Evolutionary conservation across 2,888 invertebrate genomes (phyloP), one percentile per base, ranked within the genome.

Genomic region (Nephrotoma guestfalica): DNA sequence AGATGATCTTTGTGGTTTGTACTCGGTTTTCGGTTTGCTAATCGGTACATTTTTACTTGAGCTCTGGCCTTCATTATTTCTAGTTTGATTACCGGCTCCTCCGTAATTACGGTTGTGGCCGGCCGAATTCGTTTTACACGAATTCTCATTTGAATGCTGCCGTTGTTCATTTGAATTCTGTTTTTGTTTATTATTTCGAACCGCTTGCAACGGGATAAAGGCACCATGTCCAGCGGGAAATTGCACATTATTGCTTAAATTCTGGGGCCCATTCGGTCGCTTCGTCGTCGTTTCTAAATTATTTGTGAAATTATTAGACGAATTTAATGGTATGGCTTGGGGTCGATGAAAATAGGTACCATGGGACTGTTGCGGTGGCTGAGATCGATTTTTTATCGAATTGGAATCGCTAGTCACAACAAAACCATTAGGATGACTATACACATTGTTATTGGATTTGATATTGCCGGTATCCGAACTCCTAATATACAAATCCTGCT

Each of bases 161-260:
- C 57, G 57, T 13, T 86, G 47, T n/a, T 86, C 51, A 41, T 57
- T 86, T 86, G 40, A 40, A 9, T 45, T 86, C 15, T 86, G 86
- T 47, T 87, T 87, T n/a, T 9, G 91, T 92, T 87, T 92, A 93
- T 41, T 84, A 11, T 41, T 84, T 84, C 84, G 84, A 83, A 93
- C 91, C 3, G 93, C 93, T 89, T 93, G 93, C 18, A 93, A 89
- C 0, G 93, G 94, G 43, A 93, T 93, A 88, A 93, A 93, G 0
- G 93, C 91, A 41, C 92, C 89, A 40, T 89, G 89, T 87, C 89
- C 89, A 86, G 88, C 88, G 71, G 88, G 87, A 42, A 88, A 88
- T 0, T 88, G 88, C 7, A 88, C 87, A 87, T 86, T 88, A 86
- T 89, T 88, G 86, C 87, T 87, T 47, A 90, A 86, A 87, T 88